These are phyloP conservation scores for Eupithecia vulgata DNA, from an alignment of 2,888 invertebrate species.

Conservation along the genomic window DNA sequence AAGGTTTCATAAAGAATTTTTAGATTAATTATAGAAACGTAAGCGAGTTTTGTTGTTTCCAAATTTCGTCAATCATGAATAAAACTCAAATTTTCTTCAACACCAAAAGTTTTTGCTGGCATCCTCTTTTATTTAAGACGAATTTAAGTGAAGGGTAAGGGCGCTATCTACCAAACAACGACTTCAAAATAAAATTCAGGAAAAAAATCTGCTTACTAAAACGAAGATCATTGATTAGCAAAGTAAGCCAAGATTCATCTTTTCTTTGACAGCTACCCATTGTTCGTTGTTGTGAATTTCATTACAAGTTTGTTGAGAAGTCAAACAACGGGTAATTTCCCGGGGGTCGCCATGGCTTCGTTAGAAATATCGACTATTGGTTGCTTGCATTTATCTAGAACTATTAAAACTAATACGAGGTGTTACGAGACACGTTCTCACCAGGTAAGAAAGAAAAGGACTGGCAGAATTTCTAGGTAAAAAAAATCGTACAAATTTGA, in stretches of 20 bases:
- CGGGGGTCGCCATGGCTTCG: constrained; percentile 13
- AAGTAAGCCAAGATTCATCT: constrained; percentile 4
- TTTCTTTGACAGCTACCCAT: constrained; percentile 20
- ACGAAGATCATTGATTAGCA: not conserved
- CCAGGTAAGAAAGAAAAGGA: not conserved
- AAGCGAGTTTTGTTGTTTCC: too few species aligned
- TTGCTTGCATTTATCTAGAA: not conserved
- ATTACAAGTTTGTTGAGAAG: constrained; percentile 39
- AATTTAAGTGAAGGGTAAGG: not conserved
- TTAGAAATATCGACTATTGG: not conserved
- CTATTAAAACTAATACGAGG: not conserved
- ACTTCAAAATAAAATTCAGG: not conserved
- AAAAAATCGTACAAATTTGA: too few species aligned
- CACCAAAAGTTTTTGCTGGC: not conserved
- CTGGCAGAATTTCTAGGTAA: not conserved
- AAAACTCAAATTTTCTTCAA: not conserved
- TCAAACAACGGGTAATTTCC: constrained; percentile 30
- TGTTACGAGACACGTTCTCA: not conserved
- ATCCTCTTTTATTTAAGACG: not conserved
- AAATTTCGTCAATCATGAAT: not conserved
- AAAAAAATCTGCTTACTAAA: not conserved
- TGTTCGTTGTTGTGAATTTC: constrained; percentile 41
- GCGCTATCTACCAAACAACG: not conserved
- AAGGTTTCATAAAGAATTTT: not conserved
- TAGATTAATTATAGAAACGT: not conserved